Percentiles rank a stretch among this genome's conserved stretches.
Evolutionary conservation across 2,888 invertebrate genomes (phyloP).

Genomic region (Acanthosepion esculentum): DNA sequence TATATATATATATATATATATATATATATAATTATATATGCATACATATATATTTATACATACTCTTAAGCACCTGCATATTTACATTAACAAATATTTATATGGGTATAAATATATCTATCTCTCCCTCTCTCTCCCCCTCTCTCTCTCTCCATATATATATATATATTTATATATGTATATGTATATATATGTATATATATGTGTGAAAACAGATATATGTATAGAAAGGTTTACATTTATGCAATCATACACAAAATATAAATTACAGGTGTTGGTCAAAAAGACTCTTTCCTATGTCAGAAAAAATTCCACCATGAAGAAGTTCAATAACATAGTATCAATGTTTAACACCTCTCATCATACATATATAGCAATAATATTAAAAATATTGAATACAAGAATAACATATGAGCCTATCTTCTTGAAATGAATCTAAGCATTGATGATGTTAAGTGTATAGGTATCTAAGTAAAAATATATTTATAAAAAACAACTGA

Average conservation of each 20-base stretch:
- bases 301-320: not conserved
- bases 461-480: not conserved
- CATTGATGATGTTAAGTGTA: not conserved
- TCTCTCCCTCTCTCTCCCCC: too few relatives aligned
- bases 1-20: not conserved
- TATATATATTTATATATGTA: not conserved
- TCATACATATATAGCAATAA: not conserved
- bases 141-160: too few relatives aligned
- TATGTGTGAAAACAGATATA: not conserved
- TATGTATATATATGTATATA: not conserved
- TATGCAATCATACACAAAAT: not conserved
- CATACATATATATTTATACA: not conserved
- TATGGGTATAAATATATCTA: not conserved
- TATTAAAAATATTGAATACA: not conserved
- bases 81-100: not conserved
- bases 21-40: not conserved
- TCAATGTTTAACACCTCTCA: not conserved
- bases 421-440: not conserved
- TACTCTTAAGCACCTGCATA: not conserved
- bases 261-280: not conserved
- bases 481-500: not conserved
- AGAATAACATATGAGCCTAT: not conserved
- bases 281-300: not conserved
- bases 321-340: not conserved
- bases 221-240: not conserved